Evolutionary conservation across 2,113 vertebrate genomes (phyloP), one percentile per base, ranked within the genome.

Genomic region (Otis tarda): DNA sequence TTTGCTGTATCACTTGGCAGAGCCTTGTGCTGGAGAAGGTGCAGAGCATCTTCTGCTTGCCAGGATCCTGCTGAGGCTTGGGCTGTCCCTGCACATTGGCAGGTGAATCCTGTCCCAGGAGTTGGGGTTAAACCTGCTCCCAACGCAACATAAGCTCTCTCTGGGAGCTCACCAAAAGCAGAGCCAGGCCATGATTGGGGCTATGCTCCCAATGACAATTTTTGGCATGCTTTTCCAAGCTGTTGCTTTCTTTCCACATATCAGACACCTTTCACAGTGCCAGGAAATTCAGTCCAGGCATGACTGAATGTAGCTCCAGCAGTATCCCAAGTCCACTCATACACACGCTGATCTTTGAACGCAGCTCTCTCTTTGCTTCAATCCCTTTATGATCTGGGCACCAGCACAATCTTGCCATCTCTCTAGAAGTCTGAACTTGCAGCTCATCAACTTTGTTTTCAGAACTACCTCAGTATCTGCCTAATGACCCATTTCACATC

Each of bases 1-100:
- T 94, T 74, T 83, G 59, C 84, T 73, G 31, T 21, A 35, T 47
- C 53, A 23, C 37, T 87, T 86, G 82, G 84, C 85, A 85, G 63
- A 87, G 41, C 15, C n/a, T 73, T 17, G 15, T 80, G 45, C 49
- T 65, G 81, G 56, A 92, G 77, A 71, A 84, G 31, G 65, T 41
- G 33, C 35, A 21, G 61, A 93, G 35, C 49, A 52, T 52, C 37
- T 27, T 43, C 41, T 39, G 61, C 49, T 70, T 2, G 1, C 76
- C 77, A 63, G 68, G 49, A 60, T 75, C 27, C 68, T 59, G 39
- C 80, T 35, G 16, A 9, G n/a, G 43, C 56, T 39, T 20, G 53
- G 45, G 45, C 50, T 65, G 27, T 47, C 33, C 35, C 71, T 5
- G 7, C 17, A 25, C 16, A 0, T 5, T 41, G 79, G 37, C 71